Percentiles rank a stretch among this genome's conserved stretches.
Conservation (phyloP, 2,888 invertebrate species). For the Ecliptopera silaceata region DNA sequence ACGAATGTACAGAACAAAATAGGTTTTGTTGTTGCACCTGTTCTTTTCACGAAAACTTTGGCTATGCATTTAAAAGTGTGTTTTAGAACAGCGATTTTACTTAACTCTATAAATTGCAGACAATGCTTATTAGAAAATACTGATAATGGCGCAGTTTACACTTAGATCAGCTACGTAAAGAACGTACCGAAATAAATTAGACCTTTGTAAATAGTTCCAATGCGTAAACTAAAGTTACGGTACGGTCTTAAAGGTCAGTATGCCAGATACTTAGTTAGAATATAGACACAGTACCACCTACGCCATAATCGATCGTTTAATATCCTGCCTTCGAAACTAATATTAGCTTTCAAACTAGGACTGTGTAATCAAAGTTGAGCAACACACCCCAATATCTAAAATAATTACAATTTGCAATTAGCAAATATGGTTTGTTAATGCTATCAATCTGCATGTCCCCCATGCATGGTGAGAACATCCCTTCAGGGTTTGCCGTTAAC, state of each 20-base stretch:
- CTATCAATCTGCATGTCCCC: conserved; percentile 64
- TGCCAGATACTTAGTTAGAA: not conserved
- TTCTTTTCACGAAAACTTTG: conserved; percentile 5
- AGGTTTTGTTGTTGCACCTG: conserved; percentile 1
- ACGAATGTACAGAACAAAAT: not conserved
- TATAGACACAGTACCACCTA: not conserved
- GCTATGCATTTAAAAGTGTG: conserved; percentile 9
- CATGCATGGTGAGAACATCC: conserved; percentile 52
- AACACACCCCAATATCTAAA: not conserved
- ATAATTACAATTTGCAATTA: conserved; percentile 53
- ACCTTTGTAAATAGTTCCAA: not conserved
- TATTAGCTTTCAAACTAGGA: not conserved
- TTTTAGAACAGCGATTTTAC: not conserved
- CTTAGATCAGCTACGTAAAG: no score
- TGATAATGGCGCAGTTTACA: no score
- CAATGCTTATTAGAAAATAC: not conserved
- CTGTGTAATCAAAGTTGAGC: not conserved
- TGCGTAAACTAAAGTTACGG: not conserved
- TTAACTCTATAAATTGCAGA: not conserved
- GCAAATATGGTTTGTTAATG: conserved; percentile 62
- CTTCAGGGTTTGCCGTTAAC: conserved; percentile 48
- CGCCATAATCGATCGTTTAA: not conserved
- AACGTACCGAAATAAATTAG: not conserved
- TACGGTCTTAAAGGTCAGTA: not conserved
- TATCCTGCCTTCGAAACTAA: not conserved